A percentile compares a stretch with the other conserved stretches of the same genome.
These are phyloP conservation scores for Gallinago jamesoni DNA, from an alignment of 2,113 vertebrate genomes.

Conservation along the genomic window DNA sequence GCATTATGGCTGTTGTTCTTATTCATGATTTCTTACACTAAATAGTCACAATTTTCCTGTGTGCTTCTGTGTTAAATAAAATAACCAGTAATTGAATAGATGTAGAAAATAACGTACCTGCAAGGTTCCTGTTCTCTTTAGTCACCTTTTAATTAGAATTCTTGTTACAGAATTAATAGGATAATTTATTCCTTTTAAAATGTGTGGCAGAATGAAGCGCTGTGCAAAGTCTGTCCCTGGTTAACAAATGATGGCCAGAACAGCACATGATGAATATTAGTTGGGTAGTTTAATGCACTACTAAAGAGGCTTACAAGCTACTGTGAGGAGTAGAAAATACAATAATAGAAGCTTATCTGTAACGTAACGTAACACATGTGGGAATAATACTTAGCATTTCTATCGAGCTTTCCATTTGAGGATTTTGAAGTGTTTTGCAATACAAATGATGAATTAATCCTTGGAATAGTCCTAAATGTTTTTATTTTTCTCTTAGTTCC, in stretches of 20 bases:
- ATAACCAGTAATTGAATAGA: background rate
- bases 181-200: conserved; percentile 43
- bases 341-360: conserved; percentile 44
- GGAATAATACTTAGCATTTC: conserved; percentile 49
- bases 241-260: conserved; percentile 32
- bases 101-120: background rate
- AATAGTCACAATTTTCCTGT: background rate
- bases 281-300: conserved; percentile 18
- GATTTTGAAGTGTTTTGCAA: conserved; percentile 36
- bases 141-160: conserved; percentile 40
- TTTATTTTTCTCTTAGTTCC: background rate
- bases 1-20: background rate
- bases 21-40: background rate
- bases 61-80: conserved; percentile 4
- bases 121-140: background rate
- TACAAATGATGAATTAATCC: conserved; percentile 22
- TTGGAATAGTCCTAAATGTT: background rate
- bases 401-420: background rate
- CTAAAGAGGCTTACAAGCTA: conserved; percentile 18
- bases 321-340: background rate
- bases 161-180: conserved; percentile 21
- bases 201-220: background rate
- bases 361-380: conserved; percentile 5
- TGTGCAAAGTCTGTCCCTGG: background rate
- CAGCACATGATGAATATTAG: conserved; percentile 22